phyloP scores from a whole-genome alignment of 2,797 vertebrate species.

The Ctenopoma kingsleyae region DNA sequence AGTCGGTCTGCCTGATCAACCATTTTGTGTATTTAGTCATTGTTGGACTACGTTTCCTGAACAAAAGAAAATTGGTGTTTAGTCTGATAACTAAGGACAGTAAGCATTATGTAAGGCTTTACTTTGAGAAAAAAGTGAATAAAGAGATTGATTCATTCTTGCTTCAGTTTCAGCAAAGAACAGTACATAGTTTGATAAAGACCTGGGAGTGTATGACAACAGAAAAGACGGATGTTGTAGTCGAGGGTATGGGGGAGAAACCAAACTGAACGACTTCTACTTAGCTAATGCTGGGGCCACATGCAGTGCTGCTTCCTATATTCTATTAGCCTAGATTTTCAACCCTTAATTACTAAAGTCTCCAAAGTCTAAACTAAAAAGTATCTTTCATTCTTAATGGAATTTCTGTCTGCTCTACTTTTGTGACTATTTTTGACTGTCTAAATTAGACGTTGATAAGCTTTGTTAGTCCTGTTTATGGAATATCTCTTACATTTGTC shows the following conservation, averaged over 20 bases:
- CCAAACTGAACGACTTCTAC: conserved; percentile 49
- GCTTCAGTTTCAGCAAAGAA: conserved; percentile 75
- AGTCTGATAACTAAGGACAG: conserved; percentile 41
- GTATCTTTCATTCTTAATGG: conserved; percentile 44
- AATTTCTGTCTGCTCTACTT: conserved; percentile 47
- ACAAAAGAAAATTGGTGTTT: conserved; percentile 43
- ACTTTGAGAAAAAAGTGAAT: conserved; percentile 37
- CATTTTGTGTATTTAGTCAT: conserved; percentile 27
- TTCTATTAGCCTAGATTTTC: conserved; percentile 65
- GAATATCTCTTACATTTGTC: conserved; percentile 14
- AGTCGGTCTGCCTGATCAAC: conserved; percentile 9
- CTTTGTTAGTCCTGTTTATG: conserved; percentile 29
- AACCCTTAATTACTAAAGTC: conserved; percentile 56
- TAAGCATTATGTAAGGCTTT: conserved; percentile 23
- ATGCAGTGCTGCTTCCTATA: conserved; percentile 39
- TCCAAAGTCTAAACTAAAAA: conserved; percentile 51
- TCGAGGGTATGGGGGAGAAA: conserved; percentile 28
- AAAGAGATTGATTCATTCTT: conserved; percentile 62
- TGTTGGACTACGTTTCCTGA: conserved; percentile 1
- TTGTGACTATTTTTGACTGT: conserved; percentile 43
- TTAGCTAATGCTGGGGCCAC: conserved; percentile 27
- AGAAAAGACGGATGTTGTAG: conserved; percentile 53
- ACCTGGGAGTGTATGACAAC: conserved; percentile 79
- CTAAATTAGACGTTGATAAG: conserved; percentile 35
- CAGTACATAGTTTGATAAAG: conserved; percentile 77